These are phyloP conservation scores for Leontopithecus rosalia DNA, from an alignment of 2,797 vertebrate species.

Conservation along the genomic window DNA sequence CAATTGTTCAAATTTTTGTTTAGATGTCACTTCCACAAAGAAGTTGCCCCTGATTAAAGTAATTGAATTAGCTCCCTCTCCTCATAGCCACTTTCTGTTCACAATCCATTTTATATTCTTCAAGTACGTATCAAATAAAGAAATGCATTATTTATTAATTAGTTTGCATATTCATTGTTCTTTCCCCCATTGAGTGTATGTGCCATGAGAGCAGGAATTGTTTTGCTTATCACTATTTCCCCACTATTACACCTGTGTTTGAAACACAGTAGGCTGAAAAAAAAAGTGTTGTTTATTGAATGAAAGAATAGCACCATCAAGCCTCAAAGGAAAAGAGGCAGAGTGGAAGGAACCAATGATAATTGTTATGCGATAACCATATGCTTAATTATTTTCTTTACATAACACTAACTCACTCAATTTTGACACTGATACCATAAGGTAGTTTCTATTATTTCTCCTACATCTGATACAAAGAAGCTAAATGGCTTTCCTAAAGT, in stretches of 20 bases:
- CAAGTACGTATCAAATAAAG: background rate
- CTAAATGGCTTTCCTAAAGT: background rate
- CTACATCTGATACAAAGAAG: background rate
- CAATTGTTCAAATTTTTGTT: background rate
- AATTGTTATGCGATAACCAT: background rate
- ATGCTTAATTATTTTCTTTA: background rate
- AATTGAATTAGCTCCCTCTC: background rate
- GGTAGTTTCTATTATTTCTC: background rate
- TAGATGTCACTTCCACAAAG: background rate
- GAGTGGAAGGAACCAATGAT: background rate
- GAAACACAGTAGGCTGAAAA: background rate
- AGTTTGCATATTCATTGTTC: background rate
- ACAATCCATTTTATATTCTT: background rate
- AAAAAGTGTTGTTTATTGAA: background rate
- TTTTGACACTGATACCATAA: background rate
- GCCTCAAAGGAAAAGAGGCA: background rate
- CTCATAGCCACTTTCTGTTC: background rate
- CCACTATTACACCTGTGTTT: no score
- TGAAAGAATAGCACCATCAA: background rate
- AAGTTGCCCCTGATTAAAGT: background rate
- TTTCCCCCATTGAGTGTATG: background rate
- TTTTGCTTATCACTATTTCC: background rate
- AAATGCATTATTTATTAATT: background rate
- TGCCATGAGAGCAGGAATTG: background rate
- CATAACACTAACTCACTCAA: background rate